Conservation (phyloP, 2,888 invertebrate genomes). For the Nemapogon koenigi region DNA sequence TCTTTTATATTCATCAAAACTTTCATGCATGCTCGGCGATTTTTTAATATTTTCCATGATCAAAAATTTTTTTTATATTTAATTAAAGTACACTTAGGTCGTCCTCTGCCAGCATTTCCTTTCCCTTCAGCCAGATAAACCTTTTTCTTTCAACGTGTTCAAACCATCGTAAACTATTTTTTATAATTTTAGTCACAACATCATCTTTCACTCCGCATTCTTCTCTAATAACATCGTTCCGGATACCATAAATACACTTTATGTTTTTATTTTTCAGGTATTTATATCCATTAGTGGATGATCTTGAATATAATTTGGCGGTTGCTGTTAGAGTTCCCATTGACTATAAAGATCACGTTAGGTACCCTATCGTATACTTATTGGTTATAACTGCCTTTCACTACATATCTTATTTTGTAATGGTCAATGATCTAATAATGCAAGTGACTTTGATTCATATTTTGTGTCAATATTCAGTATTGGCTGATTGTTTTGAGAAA, state of each 20-base stretch:
- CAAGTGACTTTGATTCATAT: slow-evolving; percentile 39
- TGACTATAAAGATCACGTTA: slow-evolving; percentile 23
- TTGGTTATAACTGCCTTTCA: slow-evolving; percentile 26
- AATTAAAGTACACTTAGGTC: no score
- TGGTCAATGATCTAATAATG: slow-evolving; percentile 40
- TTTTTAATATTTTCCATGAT: no score
- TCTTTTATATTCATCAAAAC: no score
- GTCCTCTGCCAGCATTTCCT: no score
- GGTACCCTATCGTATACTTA: slow-evolving; percentile 30
- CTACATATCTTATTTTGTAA: slow-evolving; percentile 37
- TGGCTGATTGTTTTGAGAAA: slow-evolving; percentile 41
- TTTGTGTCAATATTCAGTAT: slow-evolving; percentile 38
- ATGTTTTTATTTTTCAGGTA: slow-evolving; percentile 29
- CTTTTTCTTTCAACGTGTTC: no score
- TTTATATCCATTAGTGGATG: slow-evolving; percentile 32
- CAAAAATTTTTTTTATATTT: neutral
- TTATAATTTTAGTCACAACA: no score
- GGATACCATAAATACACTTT: neutral
- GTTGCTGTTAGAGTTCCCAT: slow-evolving; percentile 33
- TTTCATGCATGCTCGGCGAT: no score
- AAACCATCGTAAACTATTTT: no score
- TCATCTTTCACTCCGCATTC: no score
- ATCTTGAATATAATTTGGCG: slow-evolving; percentile 41
- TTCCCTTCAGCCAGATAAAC: no score
- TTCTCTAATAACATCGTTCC: no score